phyloP scores from a whole-genome alignment of 2,888 invertebrate species.

The Hydrotaea diabolus region DNA sequence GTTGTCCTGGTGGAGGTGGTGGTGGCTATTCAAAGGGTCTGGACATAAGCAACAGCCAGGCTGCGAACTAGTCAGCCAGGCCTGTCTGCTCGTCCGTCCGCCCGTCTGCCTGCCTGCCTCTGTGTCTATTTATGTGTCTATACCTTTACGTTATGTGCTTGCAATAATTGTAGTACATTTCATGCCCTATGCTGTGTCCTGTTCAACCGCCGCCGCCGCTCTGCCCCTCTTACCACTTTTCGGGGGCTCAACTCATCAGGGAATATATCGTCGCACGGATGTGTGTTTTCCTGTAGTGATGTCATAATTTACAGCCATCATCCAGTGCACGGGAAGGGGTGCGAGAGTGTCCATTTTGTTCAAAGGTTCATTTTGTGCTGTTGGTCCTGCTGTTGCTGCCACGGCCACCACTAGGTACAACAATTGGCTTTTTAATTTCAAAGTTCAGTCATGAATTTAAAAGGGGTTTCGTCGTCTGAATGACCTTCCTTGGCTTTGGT shows the following conservation, averaged over 20 bases:
- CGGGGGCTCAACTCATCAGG: slow-evolving; percentile 65
- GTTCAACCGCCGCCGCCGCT: slow-evolving; percentile 55
- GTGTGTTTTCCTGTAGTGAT: slow-evolving; percentile 40
- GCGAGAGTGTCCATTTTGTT: background rate
- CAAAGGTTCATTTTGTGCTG: background rate
- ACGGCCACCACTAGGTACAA: background rate
- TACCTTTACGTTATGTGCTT: slow-evolving; percentile 67
- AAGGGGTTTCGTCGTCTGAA: background rate
- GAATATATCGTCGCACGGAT: slow-evolving; percentile 66
- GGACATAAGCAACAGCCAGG: too few relatives aligned
- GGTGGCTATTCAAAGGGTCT: background rate
- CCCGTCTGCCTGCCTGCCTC: slow-evolving; percentile 28
- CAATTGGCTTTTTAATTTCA: slow-evolving; percentile 19
- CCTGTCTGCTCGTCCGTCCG: slow-evolving; percentile 7
- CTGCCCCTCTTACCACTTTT: slow-evolving; percentile 34
- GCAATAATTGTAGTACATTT: slow-evolving; percentile 77
- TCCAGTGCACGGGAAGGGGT: background rate
- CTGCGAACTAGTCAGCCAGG: too few relatives aligned
- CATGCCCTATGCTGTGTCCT: slow-evolving; percentile 71
- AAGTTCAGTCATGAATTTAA: slow-evolving; percentile 14
- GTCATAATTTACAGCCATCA: slow-evolving; percentile 59
- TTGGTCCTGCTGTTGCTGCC: background rate
- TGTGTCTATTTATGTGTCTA: slow-evolving; percentile 37
- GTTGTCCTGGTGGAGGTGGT: background rate
- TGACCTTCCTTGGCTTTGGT: background rate